A percentile compares a stretch with the other conserved stretches of the same genome.
phyloP scores from a whole-genome alignment of 2,113 vertebrate genomes.

The Tragelaphus buxtoni region DNA sequence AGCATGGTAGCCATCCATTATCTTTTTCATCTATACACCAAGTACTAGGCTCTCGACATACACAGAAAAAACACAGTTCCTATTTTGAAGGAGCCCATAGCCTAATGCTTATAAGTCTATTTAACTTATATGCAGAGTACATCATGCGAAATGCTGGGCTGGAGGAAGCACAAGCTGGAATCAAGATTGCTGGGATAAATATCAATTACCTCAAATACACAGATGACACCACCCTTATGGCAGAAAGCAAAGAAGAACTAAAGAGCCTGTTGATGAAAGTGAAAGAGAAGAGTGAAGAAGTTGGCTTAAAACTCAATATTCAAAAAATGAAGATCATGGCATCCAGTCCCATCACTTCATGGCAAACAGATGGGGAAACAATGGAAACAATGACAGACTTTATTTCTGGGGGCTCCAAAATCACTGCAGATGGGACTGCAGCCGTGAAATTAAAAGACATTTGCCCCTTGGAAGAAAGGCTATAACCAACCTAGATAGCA shows the following conservation, averaged over 20 bases:
- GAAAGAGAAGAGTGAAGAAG: background rate
- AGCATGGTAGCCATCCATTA: background rate
- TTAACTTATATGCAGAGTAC: background rate
- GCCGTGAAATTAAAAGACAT: background rate
- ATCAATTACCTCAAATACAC: background rate
- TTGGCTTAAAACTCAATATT: background rate
- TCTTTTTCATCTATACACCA: background rate
- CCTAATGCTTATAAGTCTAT: background rate
- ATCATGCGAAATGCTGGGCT: background rate
- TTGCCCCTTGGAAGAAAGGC: background rate
- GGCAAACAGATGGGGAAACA: background rate
- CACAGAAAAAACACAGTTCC: background rate
- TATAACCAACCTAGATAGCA: background rate
- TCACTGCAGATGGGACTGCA: background rate
- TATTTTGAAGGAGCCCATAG: background rate
- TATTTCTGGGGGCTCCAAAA: background rate
- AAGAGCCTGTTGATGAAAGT: background rate
- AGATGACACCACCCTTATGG: background rate
- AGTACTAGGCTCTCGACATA: background rate
- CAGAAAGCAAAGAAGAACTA: background rate
- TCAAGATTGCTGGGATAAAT: background rate
- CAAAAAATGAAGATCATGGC: background rate
- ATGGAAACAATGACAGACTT: background rate
- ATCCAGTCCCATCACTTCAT: background rate
- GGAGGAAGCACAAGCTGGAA: background rate